These are phyloP conservation scores for Ptychodera flava DNA, from an alignment of 35 echinoderm and acorn worm species.

Conservation along the genomic window DNA sequence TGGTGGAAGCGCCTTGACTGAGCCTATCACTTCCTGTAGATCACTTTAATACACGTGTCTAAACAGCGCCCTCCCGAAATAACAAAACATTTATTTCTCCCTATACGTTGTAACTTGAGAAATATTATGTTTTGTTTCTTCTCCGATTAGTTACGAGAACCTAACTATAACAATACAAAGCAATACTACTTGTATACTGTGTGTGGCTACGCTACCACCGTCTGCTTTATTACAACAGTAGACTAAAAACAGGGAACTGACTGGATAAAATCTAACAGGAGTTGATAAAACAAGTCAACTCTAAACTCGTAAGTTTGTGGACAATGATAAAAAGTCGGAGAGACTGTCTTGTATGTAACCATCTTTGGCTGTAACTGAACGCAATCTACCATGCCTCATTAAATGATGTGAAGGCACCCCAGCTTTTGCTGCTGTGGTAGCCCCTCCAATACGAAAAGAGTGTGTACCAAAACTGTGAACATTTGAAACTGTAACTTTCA, in stretches of 20 bases:
- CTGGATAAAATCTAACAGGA: background rate
- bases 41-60: too few relatives aligned
- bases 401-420: background rate
- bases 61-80: background rate
- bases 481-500: background rate
- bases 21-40: too few relatives aligned
- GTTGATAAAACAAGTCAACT: too few relatives aligned
- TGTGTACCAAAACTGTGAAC: background rate
- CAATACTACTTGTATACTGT: background rate
- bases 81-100: background rate
- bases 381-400: background rate
- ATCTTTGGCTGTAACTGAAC: background rate
- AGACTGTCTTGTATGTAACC: background rate
- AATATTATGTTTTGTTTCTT: background rate
- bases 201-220: too few relatives aligned
- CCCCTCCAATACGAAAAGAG: background rate
- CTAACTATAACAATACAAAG: background rate
- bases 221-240: background rate
- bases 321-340: background rate
- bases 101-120: background rate
- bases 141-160: background rate
- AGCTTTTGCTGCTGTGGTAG: background rate
- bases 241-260: background rate
- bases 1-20: too few relatives aligned
- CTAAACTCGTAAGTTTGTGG: background rate